A percentile compares a stretch with the other conserved stretches of the same genome.
Evolutionary conservation across 2,797 vertebrate genomes (phyloP).

Genomic region (Centropyge bicolor): DNA sequence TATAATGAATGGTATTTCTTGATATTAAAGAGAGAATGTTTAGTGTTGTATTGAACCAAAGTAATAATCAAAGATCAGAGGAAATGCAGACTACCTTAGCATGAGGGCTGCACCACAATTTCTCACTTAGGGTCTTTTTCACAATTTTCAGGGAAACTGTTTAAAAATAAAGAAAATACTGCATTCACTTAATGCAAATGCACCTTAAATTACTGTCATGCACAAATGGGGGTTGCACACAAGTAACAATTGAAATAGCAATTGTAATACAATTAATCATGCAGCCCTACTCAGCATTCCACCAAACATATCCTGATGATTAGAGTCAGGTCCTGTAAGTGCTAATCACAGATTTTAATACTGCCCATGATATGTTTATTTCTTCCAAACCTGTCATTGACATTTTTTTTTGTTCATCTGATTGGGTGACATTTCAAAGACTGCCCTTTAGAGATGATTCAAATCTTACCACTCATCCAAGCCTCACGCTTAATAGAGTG

Average conservation of each 20-base stretch:
- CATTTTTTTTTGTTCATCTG: conserved; percentile 43
- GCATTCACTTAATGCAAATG: background rate
- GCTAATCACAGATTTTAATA: conserved; percentile 22
- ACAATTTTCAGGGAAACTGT: background rate
- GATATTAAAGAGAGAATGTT: background rate
- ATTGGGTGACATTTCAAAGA: conserved; percentile 66
- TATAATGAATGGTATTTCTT: background rate
- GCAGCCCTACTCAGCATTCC: background rate
- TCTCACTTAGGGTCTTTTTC: background rate
- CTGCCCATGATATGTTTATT: conserved; percentile 29
- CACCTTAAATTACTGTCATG: background rate
- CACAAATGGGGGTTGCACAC: background rate
- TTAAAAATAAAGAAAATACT: background rate
- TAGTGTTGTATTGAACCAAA: background rate
- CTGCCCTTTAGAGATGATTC: conserved; percentile 1
- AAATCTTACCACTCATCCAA: conserved; percentile 25
- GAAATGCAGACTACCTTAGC: background rate
- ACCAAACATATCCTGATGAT: background rate
- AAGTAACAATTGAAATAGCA: background rate
- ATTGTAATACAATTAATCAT: background rate
- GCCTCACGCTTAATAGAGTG: conserved; percentile 46
- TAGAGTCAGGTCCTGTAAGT: background rate
- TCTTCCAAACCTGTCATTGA: conserved; percentile 30
- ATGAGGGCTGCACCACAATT: background rate
- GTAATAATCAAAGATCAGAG: background rate